A percentile compares a stretch with the other conserved stretches of the same genome.
These are phyloP conservation scores for Halesus radiatus DNA, from an alignment of 1,140 invertebrate genomes.

Conservation along the genomic window DNA sequence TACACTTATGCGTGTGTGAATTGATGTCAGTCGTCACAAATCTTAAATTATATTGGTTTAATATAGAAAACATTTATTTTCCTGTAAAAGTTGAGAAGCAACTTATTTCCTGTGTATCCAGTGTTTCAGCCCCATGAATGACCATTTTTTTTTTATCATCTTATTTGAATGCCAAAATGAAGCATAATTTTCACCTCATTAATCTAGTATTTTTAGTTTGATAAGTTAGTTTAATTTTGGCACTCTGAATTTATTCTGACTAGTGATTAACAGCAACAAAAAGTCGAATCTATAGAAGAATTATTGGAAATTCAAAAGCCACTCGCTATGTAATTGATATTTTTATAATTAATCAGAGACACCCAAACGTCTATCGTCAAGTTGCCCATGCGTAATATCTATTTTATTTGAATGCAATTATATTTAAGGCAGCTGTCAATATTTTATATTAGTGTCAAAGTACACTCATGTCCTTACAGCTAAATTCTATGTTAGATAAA, in stretches of 20 bases:
- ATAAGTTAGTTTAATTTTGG: neutral
- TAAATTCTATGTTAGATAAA: slow-evolving; percentile 45
- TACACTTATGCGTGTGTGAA: slow-evolving; percentile 1
- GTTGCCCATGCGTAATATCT: slow-evolving; percentile 8
- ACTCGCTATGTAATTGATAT: too few species aligned
- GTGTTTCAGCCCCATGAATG: too few species aligned
- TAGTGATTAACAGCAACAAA: too few species aligned
- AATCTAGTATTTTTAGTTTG: neutral
- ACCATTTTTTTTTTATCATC: neutral
- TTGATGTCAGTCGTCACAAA: slow-evolving; percentile 27
- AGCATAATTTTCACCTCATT: neutral
- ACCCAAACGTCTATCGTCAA: neutral
- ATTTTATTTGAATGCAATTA: slow-evolving; percentile 28
- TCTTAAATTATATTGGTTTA: neutral
- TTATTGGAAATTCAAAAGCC: too few species aligned
- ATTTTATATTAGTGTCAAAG: slow-evolving; percentile 31
- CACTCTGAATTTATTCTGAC: neutral
- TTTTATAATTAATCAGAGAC: too few species aligned
- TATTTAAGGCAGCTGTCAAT: slow-evolving; percentile 27
- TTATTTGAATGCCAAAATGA: neutral
- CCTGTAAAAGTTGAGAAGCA: too few species aligned
- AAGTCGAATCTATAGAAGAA: too few species aligned
- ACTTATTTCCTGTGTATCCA: too few species aligned
- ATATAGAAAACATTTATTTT: too few species aligned
- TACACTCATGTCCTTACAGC: slow-evolving; percentile 39